Conservation (phyloP, 2,797 vertebrate species). For the Acanthurus lineatus region DNA sequence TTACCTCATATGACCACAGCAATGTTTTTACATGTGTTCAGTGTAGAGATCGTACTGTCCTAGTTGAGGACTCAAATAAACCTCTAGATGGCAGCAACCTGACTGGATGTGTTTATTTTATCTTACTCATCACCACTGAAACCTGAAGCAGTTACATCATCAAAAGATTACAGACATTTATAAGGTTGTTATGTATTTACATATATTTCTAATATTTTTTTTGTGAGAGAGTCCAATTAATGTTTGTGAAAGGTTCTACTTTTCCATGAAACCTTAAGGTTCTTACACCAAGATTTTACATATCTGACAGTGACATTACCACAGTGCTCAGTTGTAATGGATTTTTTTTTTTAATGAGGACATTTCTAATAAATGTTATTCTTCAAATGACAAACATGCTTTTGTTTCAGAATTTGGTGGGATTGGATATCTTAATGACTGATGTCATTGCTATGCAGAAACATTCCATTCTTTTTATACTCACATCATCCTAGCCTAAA, state of each 20-base stretch:
- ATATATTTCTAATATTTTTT: neutral
- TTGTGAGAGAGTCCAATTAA: neutral
- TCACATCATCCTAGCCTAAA: neutral
- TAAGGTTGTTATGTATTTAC: neutral
- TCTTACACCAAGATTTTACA: too few relatives aligned
- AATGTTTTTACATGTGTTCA: slow-evolving; percentile 52
- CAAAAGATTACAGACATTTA: neutral
- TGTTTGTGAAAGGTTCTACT: neutral
- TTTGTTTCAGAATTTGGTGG: neutral
- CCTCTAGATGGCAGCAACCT: slow-evolving; percentile 65
- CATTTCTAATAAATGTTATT: neutral
- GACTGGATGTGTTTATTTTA: slow-evolving; percentile 1
- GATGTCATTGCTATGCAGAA: neutral
- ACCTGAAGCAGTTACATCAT: neutral
- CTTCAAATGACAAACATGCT: neutral
- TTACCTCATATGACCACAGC: slow-evolving; percentile 59
- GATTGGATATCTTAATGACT: too few relatives aligned
- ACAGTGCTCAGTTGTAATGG: too few relatives aligned
- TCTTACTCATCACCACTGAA: slow-evolving; percentile 1
- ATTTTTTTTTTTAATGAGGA: neutral
- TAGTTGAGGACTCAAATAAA: slow-evolving; percentile 58
- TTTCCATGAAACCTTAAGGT: too few relatives aligned
- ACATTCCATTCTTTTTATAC: neutral
- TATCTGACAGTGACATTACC: too few relatives aligned
- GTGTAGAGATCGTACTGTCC: slow-evolving; percentile 31